Conservation (phyloP, 2,797 vertebrate species). For the Paguma larvata region DNA sequence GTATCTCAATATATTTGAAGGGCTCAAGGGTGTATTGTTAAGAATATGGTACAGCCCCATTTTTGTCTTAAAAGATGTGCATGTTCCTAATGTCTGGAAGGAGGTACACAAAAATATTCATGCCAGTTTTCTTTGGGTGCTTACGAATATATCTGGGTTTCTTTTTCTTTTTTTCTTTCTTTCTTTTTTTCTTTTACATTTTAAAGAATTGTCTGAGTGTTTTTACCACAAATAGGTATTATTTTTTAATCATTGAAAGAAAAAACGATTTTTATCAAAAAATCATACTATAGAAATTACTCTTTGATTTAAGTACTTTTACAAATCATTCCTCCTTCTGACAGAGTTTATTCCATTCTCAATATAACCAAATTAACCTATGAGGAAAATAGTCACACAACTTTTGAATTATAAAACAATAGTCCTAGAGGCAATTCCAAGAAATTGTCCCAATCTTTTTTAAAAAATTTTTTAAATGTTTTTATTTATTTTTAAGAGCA, state of each 20-base stretch:
- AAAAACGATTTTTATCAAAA: slow-evolving; percentile 44
- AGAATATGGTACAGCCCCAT: background rate
- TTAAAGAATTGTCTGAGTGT: slow-evolving; percentile 20
- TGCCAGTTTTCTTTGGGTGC: slow-evolving; percentile 21
- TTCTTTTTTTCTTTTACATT: background rate
- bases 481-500: too few species aligned
- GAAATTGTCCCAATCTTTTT: slow-evolving; percentile 3
- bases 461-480: too few species aligned
- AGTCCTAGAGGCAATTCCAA: background rate
- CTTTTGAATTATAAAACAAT: slow-evolving; percentile 29
- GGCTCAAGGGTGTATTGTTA: background rate
- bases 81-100: background rate
- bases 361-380: background rate
- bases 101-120: background rate
- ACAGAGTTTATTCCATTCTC: background rate
- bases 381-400: background rate
- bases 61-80: background rate
- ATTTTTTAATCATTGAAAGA: slow-evolving; percentile 37
- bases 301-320: slow-evolving; percentile 25
- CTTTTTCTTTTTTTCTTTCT: background rate
- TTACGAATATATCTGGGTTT: background rate
- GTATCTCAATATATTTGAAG: background rate
- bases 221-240: slow-evolving; percentile 40
- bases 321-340: slow-evolving; percentile 21
- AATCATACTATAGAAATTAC: slow-evolving; percentile 13